Percentiles rank a stretch among this genome's conserved stretches.
Conservation (phyloP, 2,113 vertebrate genomes). For the Egretta garzetta region DNA sequence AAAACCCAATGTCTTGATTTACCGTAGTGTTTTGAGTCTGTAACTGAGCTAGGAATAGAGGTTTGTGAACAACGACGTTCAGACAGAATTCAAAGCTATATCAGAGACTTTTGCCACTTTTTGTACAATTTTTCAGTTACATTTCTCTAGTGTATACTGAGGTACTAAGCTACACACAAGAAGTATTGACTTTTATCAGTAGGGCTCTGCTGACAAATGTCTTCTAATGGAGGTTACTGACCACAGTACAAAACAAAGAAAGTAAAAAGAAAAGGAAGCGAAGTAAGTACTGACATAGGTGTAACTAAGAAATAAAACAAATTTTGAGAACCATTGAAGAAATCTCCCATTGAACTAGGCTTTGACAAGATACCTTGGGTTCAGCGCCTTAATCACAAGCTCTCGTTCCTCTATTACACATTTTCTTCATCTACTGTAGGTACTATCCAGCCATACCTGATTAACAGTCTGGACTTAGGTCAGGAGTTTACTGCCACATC, state of each 20-base stretch:
- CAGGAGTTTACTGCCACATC: background rate
- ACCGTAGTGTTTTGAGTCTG: background rate
- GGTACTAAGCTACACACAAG: background rate
- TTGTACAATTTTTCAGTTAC: background rate
- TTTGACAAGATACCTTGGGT: background rate
- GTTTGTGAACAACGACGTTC: background rate
- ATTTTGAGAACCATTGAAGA: background rate
- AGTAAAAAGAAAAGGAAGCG: background rate
- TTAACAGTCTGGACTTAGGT: background rate
- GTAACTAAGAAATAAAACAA: background rate
- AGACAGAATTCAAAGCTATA: background rate
- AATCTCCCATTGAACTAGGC: background rate
- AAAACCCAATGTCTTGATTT: background rate
- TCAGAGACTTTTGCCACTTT: background rate
- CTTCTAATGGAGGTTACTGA: background rate
- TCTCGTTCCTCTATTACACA: background rate
- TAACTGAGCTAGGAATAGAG: background rate
- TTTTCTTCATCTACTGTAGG: background rate
- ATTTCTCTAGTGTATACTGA: background rate
- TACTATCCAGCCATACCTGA: background rate
- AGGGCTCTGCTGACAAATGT: background rate
- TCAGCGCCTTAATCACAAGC: background rate
- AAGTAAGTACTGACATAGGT: background rate
- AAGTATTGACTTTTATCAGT: background rate
- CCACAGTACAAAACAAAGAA: background rate